These are phyloP conservation scores for Melanocharis versteri DNA, from an alignment of 2,113 vertebrate genomes.

Conservation along the genomic window DNA sequence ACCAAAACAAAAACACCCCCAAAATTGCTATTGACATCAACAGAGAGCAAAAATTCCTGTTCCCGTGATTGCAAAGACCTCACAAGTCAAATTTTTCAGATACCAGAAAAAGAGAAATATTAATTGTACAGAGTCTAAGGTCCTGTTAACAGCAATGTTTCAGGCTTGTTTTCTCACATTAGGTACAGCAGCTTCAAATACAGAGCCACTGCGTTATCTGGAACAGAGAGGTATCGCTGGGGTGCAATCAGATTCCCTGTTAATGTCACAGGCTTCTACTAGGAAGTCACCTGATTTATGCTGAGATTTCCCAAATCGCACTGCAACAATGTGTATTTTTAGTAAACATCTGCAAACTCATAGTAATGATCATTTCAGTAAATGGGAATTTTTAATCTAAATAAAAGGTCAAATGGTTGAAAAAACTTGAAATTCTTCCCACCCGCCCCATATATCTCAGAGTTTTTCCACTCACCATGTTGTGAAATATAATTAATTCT, in stretches of 20 bases:
- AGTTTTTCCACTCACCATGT: not conserved
- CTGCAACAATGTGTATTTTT: not conserved
- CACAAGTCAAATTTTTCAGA: not conserved
- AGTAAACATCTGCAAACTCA: not conserved
- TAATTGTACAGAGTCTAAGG: not conserved
- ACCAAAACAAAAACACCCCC: not conserved
- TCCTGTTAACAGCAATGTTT: not conserved
- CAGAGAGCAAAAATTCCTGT: not conserved
- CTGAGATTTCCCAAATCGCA: not conserved
- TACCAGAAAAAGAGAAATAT: not conserved
- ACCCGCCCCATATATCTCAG: fast-evolving
- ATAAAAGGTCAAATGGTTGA: not conserved
- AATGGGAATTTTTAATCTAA: not conserved
- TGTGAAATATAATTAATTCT: not conserved
- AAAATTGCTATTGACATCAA: not conserved
- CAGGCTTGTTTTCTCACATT: not conserved
- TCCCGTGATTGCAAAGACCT: not conserved
- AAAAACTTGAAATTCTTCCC: not conserved
- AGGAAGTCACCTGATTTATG: not conserved
- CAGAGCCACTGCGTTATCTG: not conserved
- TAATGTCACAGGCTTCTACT: not conserved
- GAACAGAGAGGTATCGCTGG: not conserved
- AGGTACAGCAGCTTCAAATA: not conserved
- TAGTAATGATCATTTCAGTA: not conserved
- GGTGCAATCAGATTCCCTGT: no score